phyloP scores from a whole-genome alignment of 2,888 invertebrate genomes.

The Odontocolon sp. region DNA sequence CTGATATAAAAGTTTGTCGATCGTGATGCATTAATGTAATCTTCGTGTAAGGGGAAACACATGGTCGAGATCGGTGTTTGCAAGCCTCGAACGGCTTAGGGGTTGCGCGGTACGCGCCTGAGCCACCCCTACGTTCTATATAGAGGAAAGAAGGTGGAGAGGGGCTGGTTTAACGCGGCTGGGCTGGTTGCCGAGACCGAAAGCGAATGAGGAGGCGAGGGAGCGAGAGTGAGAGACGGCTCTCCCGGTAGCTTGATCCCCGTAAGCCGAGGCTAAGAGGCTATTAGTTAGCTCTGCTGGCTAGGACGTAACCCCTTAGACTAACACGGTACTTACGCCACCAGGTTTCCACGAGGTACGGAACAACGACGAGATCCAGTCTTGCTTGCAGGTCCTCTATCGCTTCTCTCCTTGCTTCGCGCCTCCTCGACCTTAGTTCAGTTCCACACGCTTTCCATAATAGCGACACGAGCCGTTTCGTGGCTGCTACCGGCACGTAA shows the following conservation, averaged over 20 bases:
- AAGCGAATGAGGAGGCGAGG: conserved; percentile 34
- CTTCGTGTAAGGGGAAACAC: conserved; percentile 22
- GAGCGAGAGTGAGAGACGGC: conserved; percentile 59
- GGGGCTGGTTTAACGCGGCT: conserved; percentile 36
- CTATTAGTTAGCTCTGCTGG: conserved; percentile 79
- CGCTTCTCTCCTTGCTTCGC: conserved; percentile 12
- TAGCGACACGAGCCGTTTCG: conserved; percentile 49
- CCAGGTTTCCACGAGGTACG: conserved; percentile 61
- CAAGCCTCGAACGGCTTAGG: conserved; percentile 70
- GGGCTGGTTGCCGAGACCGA: conserved; percentile 29
- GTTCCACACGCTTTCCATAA: conserved; percentile 45
- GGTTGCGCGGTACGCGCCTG: conserved; percentile 50
- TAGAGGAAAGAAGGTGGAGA: not conserved
- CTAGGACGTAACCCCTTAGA: conserved; percentile 77
- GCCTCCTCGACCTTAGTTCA: conserved; percentile 23
- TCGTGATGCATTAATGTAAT: conserved; percentile 30
- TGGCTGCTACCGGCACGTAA: conserved; percentile 51
- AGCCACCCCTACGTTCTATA: conserved; percentile 32
- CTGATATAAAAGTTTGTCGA: conserved; percentile 18
- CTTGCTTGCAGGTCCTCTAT: conserved; percentile 4
- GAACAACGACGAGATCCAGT: conserved; percentile 51
- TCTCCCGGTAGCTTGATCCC: conserved; percentile 75
- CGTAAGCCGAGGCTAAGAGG: conserved; percentile 79
- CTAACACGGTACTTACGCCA: conserved; percentile 77
- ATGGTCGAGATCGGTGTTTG: conserved; percentile 67